Evolutionary conservation across 2,888 invertebrate species (phyloP).

Genomic region (Pandemis cinnamomeana): DNA sequence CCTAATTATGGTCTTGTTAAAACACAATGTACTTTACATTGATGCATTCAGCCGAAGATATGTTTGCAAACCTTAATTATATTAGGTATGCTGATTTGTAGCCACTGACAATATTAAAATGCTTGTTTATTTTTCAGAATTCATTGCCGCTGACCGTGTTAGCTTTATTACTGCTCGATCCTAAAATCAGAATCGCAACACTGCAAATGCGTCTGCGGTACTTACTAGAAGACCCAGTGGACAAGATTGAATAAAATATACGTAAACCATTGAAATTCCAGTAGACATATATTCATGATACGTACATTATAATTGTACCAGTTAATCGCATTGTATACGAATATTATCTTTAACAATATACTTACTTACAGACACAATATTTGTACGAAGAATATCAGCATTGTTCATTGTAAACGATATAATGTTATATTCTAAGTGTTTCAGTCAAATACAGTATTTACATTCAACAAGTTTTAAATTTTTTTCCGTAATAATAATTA

Average conservation of each 20-base stretch:
- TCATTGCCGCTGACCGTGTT: slow-evolving; percentile 58
- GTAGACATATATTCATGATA: slow-evolving; percentile 43
- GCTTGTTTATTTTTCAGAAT: slow-evolving; percentile 51
- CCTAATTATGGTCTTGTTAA: no score
- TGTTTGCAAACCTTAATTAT: not conserved
- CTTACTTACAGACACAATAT: slow-evolving; percentile 67
- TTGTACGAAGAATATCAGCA: slow-evolving; percentile 76
- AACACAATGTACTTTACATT: no score
- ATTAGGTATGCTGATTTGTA: not conserved
- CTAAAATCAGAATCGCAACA: slow-evolving; percentile 49
- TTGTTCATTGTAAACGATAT: slow-evolving; percentile 60
- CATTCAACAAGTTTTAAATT: slow-evolving; percentile 32
- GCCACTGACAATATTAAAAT: not conserved
- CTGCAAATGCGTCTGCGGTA: not conserved
- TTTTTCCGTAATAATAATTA: slow-evolving; percentile 7
- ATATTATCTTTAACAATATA: slow-evolving; percentile 67
- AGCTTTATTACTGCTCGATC: slow-evolving; percentile 57
- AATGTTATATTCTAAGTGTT: slow-evolving; percentile 57
- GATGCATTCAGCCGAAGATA: not conserved
- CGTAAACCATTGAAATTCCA: slow-evolving; percentile 18
- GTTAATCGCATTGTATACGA: slow-evolving; percentile 68
- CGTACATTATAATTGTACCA: slow-evolving; percentile 45
- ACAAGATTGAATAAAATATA: slow-evolving; percentile 46
- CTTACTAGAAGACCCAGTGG: slow-evolving; percentile 33
- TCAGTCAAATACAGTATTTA: slow-evolving; percentile 59